These are phyloP conservation scores for Zeus faber DNA, from an alignment of 2,113 vertebrate genomes.

Conservation along the genomic window DNA sequence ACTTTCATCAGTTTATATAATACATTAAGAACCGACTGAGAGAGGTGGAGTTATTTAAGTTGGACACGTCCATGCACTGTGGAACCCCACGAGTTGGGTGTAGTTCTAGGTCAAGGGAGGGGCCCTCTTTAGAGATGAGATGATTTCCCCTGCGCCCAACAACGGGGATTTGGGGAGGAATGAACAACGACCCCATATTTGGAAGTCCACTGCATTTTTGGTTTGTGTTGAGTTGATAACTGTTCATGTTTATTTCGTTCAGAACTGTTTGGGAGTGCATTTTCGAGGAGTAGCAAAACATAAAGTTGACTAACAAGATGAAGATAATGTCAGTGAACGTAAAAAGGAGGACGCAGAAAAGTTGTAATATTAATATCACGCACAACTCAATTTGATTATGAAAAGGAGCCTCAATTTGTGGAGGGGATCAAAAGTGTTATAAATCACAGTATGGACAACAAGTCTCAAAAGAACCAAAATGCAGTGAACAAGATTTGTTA, in stretches of 20 bases:
- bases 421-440: too few relatives aligned
- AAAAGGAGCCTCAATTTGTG: background rate
- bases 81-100: too few relatives aligned
- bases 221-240: background rate
- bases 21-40: background rate
- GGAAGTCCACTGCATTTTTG: background rate
- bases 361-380: background rate
- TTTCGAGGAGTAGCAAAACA: too few relatives aligned
- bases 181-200: background rate
- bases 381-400: too few relatives aligned
- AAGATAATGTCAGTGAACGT: too few relatives aligned
- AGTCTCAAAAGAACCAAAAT: background rate
- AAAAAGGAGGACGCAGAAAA: background rate
- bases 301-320: too few relatives aligned
- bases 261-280: too few relatives aligned
- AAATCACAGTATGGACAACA: too few relatives aligned
- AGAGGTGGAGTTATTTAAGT: background rate
- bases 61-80: background rate
- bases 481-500: background rate
- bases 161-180: background rate
- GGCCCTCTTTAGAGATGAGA: too few relatives aligned
- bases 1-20: too few relatives aligned
- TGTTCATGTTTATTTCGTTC: background rate
- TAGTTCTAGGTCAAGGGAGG: too few relatives aligned
- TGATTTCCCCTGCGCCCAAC: too few relatives aligned